Evolutionary conservation across 2,888 invertebrate genomes (phyloP), one percentile per base, ranked within the genome.

Genomic region (Pyrrhosoma nymphula): DNA sequence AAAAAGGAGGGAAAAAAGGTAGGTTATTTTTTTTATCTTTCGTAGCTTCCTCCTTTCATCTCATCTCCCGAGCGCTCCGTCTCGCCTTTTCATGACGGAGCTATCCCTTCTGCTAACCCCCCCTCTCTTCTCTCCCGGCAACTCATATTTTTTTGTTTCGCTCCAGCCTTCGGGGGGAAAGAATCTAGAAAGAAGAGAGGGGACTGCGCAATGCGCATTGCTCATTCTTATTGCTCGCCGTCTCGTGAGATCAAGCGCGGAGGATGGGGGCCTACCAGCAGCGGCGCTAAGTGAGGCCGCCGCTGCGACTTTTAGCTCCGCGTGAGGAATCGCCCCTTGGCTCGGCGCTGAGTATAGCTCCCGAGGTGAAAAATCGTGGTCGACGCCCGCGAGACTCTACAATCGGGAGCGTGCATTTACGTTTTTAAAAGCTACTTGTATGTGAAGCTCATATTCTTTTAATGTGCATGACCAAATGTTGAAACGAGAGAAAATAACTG

Each of bases 151-250:
- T 88, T 88, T 47, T 47, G 14, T 20, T 26, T 88, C 88, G 8
- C 88, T 20, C 39, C 55, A 18, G 47, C 88, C 88, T 39, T 35
- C 20, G n/a, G n/a, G n/a, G n/a, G 60, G 16, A 60, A 69, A 8
- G n/a, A n/a, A 26, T n/a, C 69, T n/a, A 69, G 14, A 69, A 69
- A 69, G 3, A 69, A 69, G 26, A n/a, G 6, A 60, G 69, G 6
- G 69, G 26, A n/a, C 69, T 69, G 69, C 69, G 69, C 69, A 26
- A n/a, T 69, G 69, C 69, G 69, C 69, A 69, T 69, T 69, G 69
- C 69, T 69, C 69, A n/a, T 69, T 69, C 69, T 69, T 69, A 69
- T 69, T 69, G 69, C 69, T n/a, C n/a, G 26, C 3, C n/a, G 69
- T n/a, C 69, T n/a, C n/a, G 69, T n/a, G n/a, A 69, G 69, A 69